Percentiles rank a stretch among this genome's conserved stretches.
Evolutionary conservation across 1,140 invertebrate species (phyloP).

Genomic region (Brachionus asplanchnoidis): DNA sequence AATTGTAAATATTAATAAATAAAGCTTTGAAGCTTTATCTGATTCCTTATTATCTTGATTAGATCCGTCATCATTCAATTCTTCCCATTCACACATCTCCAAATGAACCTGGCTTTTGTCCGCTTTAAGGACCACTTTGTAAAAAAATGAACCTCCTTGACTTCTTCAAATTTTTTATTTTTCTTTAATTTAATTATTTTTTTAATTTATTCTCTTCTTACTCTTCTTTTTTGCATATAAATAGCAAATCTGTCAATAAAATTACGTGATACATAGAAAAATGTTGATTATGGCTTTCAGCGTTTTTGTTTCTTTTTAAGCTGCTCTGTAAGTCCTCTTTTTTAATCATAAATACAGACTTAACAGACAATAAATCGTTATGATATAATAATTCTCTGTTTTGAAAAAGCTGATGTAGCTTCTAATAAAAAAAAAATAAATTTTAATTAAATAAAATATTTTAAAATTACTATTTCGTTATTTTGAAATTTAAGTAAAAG

Average conservation of each 20-base stretch:
- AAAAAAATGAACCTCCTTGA: not conserved
- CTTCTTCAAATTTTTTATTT: not conserved
- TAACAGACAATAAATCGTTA: not conserved
- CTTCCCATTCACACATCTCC: not conserved
- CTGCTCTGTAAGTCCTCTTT: not conserved
- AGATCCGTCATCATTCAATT: not conserved
- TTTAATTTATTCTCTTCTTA: not conserved
- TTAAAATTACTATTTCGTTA: conserved; percentile 15
- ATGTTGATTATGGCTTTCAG: not conserved
- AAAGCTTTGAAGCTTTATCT: not conserved
- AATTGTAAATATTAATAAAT: conserved; percentile 9
- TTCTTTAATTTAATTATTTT: not conserved
- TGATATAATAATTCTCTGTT: not conserved
- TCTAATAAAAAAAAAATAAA: not conserved
- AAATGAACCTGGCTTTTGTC: not conserved
- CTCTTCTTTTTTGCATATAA: conserved; percentile 25
- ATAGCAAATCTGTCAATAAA: not conserved
- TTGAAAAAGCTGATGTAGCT: not conserved
- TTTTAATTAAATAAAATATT: not conserved
- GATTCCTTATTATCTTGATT: not conserved
- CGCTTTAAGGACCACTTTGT: not conserved
- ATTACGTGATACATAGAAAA: not conserved
- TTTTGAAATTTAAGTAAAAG: conserved; percentile 13
- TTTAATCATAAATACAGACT: not conserved
- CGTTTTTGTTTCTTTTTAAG: not conserved